Conservation (phyloP, 2,888 invertebrate genomes). For the Ophion ventricosus region DNA sequence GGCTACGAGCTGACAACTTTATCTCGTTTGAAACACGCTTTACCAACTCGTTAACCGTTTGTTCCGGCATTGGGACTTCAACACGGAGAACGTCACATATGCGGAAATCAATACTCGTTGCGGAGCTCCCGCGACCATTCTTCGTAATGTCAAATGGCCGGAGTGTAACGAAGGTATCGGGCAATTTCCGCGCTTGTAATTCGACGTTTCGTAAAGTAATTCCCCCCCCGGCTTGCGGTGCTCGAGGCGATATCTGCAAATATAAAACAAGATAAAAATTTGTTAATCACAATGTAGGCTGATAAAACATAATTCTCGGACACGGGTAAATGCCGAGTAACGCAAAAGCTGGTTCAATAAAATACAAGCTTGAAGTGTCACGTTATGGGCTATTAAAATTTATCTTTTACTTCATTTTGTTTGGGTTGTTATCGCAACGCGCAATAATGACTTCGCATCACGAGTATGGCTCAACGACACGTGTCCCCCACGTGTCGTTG, state of each 20-base stretch:
- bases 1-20: slow-evolving; percentile 43
- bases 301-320: slow-evolving; percentile 18
- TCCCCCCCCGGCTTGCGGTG: neutral
- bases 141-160: too few relatives aligned
- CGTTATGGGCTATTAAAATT: neutral
- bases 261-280: slow-evolving; percentile 13
- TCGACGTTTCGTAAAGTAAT: neutral
- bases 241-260: neutral
- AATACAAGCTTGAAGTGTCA: neutral
- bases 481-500: neutral
- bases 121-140: slow-evolving; percentile 51
- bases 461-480: neutral
- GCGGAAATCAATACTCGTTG: slow-evolving; percentile 71
- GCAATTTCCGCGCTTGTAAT: neutral
- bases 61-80: neutral
- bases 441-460: neutral
- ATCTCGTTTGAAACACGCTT: slow-evolving; percentile 45
- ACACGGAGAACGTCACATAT: slow-evolving; percentile 46
- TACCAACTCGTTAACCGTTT: slow-evolving; percentile 68
- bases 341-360: neutral
- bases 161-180: too few relatives aligned
- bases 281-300: neutral
- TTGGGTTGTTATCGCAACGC: neutral
- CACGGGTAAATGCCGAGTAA: neutral
- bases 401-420: neutral